Conservation (phyloP, 2,797 vertebrate species). For the Hephaestus fuliginosus region DNA sequence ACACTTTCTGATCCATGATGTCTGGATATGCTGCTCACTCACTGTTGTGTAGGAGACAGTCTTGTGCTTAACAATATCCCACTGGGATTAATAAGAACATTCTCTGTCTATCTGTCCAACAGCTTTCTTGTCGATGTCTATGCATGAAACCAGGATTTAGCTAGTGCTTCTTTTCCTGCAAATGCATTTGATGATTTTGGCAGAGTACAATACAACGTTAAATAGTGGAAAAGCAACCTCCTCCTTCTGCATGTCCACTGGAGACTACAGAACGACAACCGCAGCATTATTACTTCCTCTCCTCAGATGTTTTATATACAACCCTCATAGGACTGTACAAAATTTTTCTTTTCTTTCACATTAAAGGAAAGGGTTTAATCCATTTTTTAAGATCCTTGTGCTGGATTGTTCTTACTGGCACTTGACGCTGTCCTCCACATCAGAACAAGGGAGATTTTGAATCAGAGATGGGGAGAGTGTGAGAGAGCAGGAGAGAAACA, state of each 20-base stretch:
- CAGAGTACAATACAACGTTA: not conserved
- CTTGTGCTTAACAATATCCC: not conserved
- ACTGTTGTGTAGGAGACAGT: not conserved
- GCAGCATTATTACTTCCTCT: not conserved
- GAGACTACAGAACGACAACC: constrained; percentile 11
- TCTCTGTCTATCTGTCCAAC: not conserved
- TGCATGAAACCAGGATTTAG: not conserved
- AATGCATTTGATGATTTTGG: not conserved
- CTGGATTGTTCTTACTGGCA: constrained; percentile 2
- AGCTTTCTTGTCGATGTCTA: not conserved
- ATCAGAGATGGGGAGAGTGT: constrained; percentile 51
- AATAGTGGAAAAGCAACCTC: not conserved
- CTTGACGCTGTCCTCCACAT: constrained; percentile 24
- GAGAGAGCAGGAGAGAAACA: constrained; percentile 67
- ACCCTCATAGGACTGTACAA: not conserved
- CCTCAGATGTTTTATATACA: constrained; percentile 7
- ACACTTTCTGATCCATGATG: too few species aligned
- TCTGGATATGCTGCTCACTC: not conserved
- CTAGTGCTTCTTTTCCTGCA: not conserved
- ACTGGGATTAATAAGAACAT: not conserved
- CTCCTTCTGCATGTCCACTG: not conserved
- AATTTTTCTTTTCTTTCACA: not conserved
- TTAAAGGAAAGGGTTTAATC: constrained; percentile 10
- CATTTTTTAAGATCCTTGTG: not conserved
- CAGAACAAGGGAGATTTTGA: constrained; percentile 27